Evolutionary conservation across 2,888 invertebrate species (phyloP).

Genomic region (Corythucha ciliata): DNA sequence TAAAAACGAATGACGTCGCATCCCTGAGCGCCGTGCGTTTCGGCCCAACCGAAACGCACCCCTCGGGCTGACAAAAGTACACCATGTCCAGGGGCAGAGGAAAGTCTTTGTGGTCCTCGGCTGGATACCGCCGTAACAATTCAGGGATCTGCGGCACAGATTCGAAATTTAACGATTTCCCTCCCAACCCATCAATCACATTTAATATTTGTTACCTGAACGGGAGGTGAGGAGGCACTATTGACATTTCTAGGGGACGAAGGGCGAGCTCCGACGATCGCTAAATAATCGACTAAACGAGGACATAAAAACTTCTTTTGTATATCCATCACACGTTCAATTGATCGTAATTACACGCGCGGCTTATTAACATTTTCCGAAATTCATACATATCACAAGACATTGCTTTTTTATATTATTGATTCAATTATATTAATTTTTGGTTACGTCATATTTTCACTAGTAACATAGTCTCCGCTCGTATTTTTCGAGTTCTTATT

Average conservation of each 20-base stretch:
- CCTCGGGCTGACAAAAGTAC: constrained; percentile 99
- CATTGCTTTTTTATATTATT: too few relatives aligned
- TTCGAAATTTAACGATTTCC: not conserved
- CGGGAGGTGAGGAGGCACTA: constrained; percentile 62
- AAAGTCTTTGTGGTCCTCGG: constrained; percentile 94
- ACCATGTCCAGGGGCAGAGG: constrained; percentile 96
- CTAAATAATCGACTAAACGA: constrained; percentile 88
- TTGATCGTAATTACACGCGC: too few relatives aligned
- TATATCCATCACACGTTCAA: too few relatives aligned
- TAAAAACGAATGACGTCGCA: constrained; percentile 94
- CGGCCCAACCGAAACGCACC: constrained; percentile 86
- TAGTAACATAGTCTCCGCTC: too few relatives aligned
- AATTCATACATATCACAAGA: too few relatives aligned
- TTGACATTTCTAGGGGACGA: constrained; percentile 53
- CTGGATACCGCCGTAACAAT: constrained; percentile 85
- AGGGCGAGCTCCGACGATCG: constrained; percentile 88
- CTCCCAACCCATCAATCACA: not conserved
- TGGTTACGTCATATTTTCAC: too few relatives aligned
- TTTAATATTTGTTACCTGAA: constrained; percentile 52
- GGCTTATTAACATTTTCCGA: too few relatives aligned
- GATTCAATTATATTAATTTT: too few relatives aligned
- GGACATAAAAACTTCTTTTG: constrained; percentile 77
- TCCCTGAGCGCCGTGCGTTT: constrained; percentile 75
- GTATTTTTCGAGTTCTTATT: too few relatives aligned
- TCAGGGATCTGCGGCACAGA: constrained; percentile 76